Evolutionary conservation across 2,797 vertebrate species (phyloP), one percentile per base, ranked within the genome.

Genomic region (Merluccius polli): DNA sequence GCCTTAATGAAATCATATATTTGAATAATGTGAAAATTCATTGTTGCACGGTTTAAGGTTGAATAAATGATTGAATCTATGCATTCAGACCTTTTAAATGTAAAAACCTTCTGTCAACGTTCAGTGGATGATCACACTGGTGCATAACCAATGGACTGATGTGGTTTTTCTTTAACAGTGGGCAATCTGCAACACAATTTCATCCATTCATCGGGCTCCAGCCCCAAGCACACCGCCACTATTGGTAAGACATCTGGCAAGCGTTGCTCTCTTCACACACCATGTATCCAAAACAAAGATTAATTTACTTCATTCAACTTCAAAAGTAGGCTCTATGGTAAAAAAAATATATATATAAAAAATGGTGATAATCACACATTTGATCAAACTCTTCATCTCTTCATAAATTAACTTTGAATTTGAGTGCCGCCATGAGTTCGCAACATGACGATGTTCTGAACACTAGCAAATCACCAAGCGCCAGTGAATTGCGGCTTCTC

Each of bases 141-240:
- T 18, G 67, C 63, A 15, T 30, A 15, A 72, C 83, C 89, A 78
- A 89, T 91, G 85, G 76, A 69, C 75, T 78, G 83, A 63, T 90
- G 80, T 87, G 93, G 84, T 85, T 90, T 93, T 71, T 78, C 79
- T 86, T 91, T 52, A 2, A 69, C 94, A 97, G 96, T 96, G 91
- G 94, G 94, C 63, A 96, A 95, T 87, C 86, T 96, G 86, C 96
- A 96, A 78, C 95, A 97, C 92, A 96, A 96, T 91, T 96, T 95
- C 86, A 95, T 96, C 89, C 95, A 95, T 85, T 89, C 96, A 36
- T 95, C 92, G 80, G 91, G 93, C 81, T 92, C 93, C 92, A 97
- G 95, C 80, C 96, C 96, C 77, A 95, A 96, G 90, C 95, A 96
- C 41, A 93, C 94, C 0, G 91, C 95, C 76, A 95, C 95, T 0